A percentile compares a stretch with the other conserved stretches of the same genome.
Evolutionary conservation across 1,140 invertebrate species (phyloP).

Genomic region (Leguminivora glycinivorella): DNA sequence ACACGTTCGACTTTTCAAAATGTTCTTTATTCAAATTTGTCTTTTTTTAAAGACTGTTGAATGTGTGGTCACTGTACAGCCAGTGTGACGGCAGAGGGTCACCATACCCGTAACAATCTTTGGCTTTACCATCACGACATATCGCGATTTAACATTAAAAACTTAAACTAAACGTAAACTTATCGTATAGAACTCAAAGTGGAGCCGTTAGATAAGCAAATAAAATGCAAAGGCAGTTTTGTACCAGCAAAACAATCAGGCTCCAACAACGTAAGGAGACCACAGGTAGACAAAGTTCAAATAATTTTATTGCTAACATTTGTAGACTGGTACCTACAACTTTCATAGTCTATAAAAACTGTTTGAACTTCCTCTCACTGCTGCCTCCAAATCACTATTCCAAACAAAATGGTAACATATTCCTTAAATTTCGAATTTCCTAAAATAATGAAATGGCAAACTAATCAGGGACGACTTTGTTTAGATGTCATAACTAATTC

Average conservation of each 20-base stretch:
- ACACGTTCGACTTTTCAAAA: conserved; percentile 41
- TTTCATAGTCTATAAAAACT: conserved; percentile 9
- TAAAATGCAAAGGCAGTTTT: conserved; percentile 57
- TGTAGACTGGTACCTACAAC: background rate
- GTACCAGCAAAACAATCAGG: conserved; percentile 45
- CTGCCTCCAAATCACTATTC: conserved; percentile 12
- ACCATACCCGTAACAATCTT: conserved; percentile 80
- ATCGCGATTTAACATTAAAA: conserved; percentile 70
- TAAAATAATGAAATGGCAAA: conserved; percentile 23
- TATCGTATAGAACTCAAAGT: conserved; percentile 45
- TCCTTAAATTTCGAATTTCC: conserved; percentile 16
- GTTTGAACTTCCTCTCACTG: background rate
- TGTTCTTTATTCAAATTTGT: conserved; percentile 23
- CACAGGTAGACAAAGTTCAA: background rate
- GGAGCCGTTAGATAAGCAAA: conserved; percentile 48
- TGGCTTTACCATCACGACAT: conserved; percentile 79
- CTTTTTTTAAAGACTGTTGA: conserved; percentile 35
- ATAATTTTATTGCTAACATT: background rate
- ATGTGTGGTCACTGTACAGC: conserved; percentile 54
- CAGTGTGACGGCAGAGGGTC: conserved; percentile 78
- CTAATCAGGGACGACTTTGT: conserved; percentile 7
- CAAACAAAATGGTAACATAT: conserved; percentile 27
- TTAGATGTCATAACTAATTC: background rate
- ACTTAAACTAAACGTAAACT: conserved; percentile 43
- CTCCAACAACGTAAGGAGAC: conserved; percentile 4